These are phyloP conservation scores for Thaumetopoea pityocampa DNA, from an alignment of 1,140 invertebrate species.

Conservation along the genomic window DNA sequence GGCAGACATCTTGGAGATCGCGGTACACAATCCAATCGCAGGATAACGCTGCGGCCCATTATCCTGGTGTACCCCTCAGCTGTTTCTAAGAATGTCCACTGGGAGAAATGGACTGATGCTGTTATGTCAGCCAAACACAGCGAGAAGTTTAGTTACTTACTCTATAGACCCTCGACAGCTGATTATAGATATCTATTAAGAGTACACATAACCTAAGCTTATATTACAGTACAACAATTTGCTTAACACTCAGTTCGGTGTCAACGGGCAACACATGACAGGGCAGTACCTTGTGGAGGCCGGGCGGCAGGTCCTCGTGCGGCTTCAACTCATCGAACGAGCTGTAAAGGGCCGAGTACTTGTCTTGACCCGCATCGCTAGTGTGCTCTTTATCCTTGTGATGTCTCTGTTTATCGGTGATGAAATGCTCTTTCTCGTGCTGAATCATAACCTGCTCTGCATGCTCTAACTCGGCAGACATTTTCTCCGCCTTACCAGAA, in stretches of 20 bases:
- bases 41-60: no score
- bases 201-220: constrained; percentile 11
- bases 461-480: constrained; percentile 72
- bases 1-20: no score
- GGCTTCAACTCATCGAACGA: constrained; percentile 75
- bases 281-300: constrained; percentile 61
- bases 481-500: constrained; percentile 74
- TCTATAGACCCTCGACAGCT: no score
- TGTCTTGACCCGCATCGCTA: constrained; percentile 54
- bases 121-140: no score
- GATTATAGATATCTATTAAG: neutral
- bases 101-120: no score
- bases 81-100: no score
- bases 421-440: constrained; percentile 66
- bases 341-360: constrained; percentile 74
- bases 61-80: no score
- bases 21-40: no score
- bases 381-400: constrained; percentile 54
- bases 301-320: constrained; percentile 52
- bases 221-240: constrained; percentile 25
- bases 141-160: no score
- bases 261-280: constrained; percentile 39
- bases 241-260: constrained; percentile 30
- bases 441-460: constrained; percentile 72
- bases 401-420: constrained; percentile 58